Evolutionary conservation across 2,113 vertebrate genomes (phyloP).

Genomic region (Thalassarche chlororhynchos): DNA sequence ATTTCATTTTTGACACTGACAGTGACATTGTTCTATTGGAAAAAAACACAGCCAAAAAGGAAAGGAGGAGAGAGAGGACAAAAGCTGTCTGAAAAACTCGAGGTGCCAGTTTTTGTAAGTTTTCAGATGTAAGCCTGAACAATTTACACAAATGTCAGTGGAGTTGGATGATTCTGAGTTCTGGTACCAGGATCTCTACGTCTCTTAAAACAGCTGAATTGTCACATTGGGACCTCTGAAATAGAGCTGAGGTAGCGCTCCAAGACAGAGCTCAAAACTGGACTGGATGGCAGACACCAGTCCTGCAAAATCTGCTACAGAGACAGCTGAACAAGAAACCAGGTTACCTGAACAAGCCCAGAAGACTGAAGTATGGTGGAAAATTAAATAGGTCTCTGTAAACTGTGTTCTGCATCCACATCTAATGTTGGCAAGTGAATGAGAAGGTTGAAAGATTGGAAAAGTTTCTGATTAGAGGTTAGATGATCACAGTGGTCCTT

Average conservation of each 20-base stretch:
- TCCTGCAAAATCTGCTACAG: not conserved
- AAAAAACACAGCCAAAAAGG: not conserved
- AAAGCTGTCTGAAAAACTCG: not conserved
- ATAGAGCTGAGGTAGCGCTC: not conserved
- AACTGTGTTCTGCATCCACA: not conserved
- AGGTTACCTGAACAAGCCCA: not conserved
- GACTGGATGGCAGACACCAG: not conserved
- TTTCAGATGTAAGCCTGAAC: not conserved
- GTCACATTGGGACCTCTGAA: not conserved
- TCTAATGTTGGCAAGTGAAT: not conserved
- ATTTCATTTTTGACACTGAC: not conserved
- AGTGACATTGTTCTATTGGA: not conserved
- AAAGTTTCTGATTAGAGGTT: constrained; percentile 35
- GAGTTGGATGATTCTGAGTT: not conserved
- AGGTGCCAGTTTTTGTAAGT: not conserved
- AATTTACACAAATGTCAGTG: not conserved
- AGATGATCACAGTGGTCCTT: constrained; percentile 30
- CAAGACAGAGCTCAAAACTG: not conserved
- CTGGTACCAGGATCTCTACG: not conserved
- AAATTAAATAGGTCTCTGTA: not conserved
- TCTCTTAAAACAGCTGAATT: not conserved
- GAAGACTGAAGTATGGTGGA: not conserved
- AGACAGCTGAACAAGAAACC: not conserved
- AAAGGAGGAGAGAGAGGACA: not conserved
- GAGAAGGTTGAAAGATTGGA: not conserved